Evolutionary conservation across 1,140 invertebrate genomes (phyloP).

Genomic region (Magallana gigas): DNA sequence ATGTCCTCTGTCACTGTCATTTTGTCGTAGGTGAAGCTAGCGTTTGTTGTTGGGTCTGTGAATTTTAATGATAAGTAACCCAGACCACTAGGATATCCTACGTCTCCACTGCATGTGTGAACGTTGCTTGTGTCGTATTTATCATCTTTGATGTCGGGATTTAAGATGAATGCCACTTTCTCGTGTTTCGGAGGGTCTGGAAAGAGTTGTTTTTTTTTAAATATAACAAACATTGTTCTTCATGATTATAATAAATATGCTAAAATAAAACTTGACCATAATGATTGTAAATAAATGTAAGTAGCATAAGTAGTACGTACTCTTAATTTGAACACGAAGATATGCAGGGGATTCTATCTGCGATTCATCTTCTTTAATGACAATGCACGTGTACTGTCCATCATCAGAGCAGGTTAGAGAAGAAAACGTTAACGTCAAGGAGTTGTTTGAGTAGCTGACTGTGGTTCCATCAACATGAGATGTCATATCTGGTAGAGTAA

Average conservation of each 20-base stretch:
- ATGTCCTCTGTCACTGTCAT: not conserved
- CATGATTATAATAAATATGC: not conserved
- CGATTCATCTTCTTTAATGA: not conserved
- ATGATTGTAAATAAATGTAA: no score
- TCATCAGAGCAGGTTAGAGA: not conserved
- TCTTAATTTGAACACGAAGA: not conserved
- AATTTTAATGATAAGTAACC: conserved; percentile 5
- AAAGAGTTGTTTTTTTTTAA: not conserved
- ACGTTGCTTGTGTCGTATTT: not conserved
- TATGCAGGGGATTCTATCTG: not conserved
- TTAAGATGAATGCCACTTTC: not conserved
- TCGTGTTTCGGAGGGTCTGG: not conserved
- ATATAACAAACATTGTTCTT: not conserved
- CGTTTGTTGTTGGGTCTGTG: not conserved
- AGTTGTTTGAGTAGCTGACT: not conserved
- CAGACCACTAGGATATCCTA: not conserved
- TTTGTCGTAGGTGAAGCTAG: not conserved
- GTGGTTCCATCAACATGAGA: not conserved
- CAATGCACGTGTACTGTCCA: not conserved
- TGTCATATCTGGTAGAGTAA: not conserved
- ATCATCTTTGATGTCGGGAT: not conserved
- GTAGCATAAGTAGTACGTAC: no score
- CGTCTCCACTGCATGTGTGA: not conserved
- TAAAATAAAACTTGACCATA: no score
- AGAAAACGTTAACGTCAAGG: not conserved